Percentiles rank a stretch among this genome's conserved stretches.
phyloP scores from a whole-genome alignment of 2,113 vertebrate species.

The Ivindomyrus marchei region DNA sequence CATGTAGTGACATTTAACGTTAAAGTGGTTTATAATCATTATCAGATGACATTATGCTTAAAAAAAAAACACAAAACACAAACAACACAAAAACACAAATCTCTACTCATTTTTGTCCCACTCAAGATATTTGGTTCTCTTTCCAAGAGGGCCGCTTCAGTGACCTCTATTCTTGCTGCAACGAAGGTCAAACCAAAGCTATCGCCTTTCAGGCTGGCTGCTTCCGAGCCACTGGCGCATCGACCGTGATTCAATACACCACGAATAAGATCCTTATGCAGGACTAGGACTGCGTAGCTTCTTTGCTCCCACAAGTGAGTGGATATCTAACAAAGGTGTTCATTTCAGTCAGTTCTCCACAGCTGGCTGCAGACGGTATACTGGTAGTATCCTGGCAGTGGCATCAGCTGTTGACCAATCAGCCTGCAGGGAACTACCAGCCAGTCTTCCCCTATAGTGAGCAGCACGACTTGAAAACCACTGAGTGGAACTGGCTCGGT shows the following conservation, averaged over 20 bases:
- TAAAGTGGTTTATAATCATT: neutral
- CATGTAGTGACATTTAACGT: neutral
- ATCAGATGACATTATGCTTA: neutral
- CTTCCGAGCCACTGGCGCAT: slow-evolving; percentile 10
- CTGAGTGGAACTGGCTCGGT: no score
- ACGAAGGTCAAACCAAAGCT: slow-evolving; percentile 1
- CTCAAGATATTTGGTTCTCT: neutral
- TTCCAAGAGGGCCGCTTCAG: neutral
- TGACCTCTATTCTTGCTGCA: neutral
- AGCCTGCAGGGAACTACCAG: neutral
- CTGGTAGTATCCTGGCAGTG: neutral
- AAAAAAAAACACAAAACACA: neutral
- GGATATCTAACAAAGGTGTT: neutral
- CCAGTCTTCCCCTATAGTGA: neutral
- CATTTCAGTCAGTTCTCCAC: neutral
- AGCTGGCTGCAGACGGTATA: neutral
- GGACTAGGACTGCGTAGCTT: neutral
- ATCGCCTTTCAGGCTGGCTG: slow-evolving; percentile 14
- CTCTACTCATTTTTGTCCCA: neutral
- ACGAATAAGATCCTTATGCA: neutral
- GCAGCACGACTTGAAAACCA: neutral
- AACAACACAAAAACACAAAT: neutral
- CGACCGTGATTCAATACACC: slow-evolving; percentile 16
- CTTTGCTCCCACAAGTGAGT: neutral
- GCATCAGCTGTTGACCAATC: neutral